phyloP scores from a whole-genome alignment of 2,113 vertebrate species.

The Notiomystis cincta region DNA sequence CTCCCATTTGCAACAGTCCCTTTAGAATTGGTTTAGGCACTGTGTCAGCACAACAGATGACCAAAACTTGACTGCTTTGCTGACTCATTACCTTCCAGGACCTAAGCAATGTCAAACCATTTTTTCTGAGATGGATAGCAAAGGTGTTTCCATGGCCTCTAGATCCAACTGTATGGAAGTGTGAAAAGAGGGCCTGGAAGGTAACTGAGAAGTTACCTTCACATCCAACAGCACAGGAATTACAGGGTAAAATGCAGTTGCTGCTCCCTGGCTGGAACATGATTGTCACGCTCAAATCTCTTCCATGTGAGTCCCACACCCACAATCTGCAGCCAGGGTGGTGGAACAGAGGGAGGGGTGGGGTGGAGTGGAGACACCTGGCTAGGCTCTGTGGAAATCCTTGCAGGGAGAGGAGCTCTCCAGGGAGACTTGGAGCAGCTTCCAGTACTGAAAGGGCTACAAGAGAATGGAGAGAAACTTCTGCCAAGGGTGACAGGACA shows the following conservation, averaged over 20 bases:
- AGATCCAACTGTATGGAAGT: accelerated
- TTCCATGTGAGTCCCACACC: neutral
- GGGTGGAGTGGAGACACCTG: neutral
- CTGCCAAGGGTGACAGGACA: neutral
- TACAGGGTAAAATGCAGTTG: neutral
- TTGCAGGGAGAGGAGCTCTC: neutral
- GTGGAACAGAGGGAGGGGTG: too few relatives aligned
- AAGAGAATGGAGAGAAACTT: neutral
- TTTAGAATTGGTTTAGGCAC: neutral
- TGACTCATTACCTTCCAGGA: neutral
- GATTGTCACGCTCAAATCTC: neutral
- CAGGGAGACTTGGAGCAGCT: neutral
- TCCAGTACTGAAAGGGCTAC: neutral
- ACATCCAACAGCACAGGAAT: neutral
- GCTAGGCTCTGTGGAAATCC: neutral
- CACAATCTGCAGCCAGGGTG: neutral
- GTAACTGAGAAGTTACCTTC: neutral
- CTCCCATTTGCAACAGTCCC: neutral
- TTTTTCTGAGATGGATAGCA: neutral
- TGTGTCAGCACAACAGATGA: neutral
- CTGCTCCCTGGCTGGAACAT: neutral
- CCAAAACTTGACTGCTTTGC: neutral
- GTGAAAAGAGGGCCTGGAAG: neutral
- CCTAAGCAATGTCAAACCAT: neutral
- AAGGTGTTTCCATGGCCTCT: neutral